Evolutionary conservation across 2,797 vertebrate genomes (phyloP), one percentile per base, ranked within the genome.

Genomic region (Neostethus bicornis): DNA sequence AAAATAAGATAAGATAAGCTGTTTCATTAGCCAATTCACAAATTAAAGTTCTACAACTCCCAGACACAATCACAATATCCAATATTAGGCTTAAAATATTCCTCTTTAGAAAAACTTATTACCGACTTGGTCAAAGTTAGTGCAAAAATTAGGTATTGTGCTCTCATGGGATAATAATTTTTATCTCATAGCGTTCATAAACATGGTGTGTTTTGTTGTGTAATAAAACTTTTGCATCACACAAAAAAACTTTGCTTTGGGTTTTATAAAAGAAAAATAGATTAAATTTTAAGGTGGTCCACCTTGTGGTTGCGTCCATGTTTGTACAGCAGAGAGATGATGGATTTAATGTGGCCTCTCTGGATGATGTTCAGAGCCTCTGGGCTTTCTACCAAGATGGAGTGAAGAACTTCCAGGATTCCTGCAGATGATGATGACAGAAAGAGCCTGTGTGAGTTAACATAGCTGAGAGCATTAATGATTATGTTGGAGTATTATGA

Each of bases 261-360:
- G n/a, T n/a, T n/a, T n/a, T n/a, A n/a, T n/a, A n/a, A n/a, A n/a
- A n/a, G n/a, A n/a, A n/a, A n/a, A n/a, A n/a, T n/a, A n/a, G n/a
- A n/a, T n/a, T n/a, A n/a, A 20, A 7, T 23, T 13, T 42, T 39
- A 19, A 42, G 23, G 39, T 39, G 7, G n/a, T 77, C 51, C 71
- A 99, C 97, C 96, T 99, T 99, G 86, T 96, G 93, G 87, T 99
- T 98, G 39, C 97, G 94, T 37, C 97, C 97, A 0, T 99, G 95
- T 63, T 99, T 99, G 86, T 99, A 98, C 83, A 99, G 85, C 68
- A 99, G 75, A 61, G 96, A 98, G 85, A 99, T 97, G 71, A 99
- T 95, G 52, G 97, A 97, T 83, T 94, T 96, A 73, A 99, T 99
- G 79, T 99, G 97, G 14, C 89, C 92, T 80, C 89, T 95, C 73